Conservation (phyloP, 2,113 vertebrate genomes). For the Scomber japonicus region DNA sequence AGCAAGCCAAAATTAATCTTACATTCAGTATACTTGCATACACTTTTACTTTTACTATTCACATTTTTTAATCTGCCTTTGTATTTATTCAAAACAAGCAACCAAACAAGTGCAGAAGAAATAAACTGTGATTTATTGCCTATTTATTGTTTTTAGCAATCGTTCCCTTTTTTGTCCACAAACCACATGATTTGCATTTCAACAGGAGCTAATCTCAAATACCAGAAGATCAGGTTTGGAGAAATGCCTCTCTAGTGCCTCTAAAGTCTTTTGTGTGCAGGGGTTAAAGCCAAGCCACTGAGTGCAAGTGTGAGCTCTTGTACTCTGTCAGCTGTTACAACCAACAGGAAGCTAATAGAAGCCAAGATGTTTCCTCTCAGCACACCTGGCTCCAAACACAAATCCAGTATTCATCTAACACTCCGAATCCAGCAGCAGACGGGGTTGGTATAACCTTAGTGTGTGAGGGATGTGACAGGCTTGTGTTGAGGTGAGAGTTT, state of each 20-base stretch:
- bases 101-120: no score
- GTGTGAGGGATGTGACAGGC: conserved; percentile 37
- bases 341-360: conserved; percentile 43
- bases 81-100: no score
- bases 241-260: neutral
- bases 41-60: no score
- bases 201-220: neutral
- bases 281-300: neutral
- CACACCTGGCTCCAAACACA: conserved; percentile 36
- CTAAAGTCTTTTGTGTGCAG: neutral
- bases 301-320: conserved; percentile 26
- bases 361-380: conserved; percentile 37
- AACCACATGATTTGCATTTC: neutral
- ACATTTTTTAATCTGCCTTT: no score
- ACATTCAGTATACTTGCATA: no score
- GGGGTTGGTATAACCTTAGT: conserved; percentile 24
- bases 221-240: neutral
- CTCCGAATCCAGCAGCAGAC: neutral
- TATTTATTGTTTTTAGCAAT: no score
- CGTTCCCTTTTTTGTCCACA: neutral
- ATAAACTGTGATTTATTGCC: no score
- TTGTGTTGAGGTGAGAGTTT: conserved; percentile 35
- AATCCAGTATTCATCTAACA: conserved; percentile 7
- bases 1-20: no score
- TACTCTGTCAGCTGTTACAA: conserved; percentile 51